A percentile compares a stretch with the other conserved stretches of the same genome.
Evolutionary conservation across 30 jellyfish, hydroid and myxozoan genomes (phyloP).

Genomic region (Aurelia sp.): DNA sequence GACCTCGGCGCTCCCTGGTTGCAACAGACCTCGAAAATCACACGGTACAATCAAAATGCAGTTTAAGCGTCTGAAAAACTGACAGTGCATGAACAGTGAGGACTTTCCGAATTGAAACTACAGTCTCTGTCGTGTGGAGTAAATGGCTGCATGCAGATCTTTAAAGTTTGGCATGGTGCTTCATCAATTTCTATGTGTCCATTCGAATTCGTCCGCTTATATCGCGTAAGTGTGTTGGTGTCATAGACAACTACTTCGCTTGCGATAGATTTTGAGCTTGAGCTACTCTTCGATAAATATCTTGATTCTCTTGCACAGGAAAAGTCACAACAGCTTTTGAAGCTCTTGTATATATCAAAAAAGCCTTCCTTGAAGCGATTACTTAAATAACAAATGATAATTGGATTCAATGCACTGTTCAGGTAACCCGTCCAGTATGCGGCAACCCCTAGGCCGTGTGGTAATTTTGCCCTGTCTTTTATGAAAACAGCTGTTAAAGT

Average conservation of each 20-base stretch:
- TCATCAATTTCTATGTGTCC: constrained; percentile 13
- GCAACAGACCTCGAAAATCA: too few relatives aligned
- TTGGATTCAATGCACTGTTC: constrained; percentile 91
- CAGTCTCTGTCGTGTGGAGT: not conserved
- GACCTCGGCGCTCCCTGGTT: too few relatives aligned
- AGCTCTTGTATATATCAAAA: constrained; percentile 15
- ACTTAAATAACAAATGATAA: constrained; percentile 86
- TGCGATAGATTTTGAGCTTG: not conserved
- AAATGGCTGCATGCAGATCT: constrained; percentile 3
- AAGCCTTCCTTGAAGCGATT: constrained; percentile 89
- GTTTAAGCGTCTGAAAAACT: not conserved
- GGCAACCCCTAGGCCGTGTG: constrained; percentile 95
- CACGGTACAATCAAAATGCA: too few relatives aligned
- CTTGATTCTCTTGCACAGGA: constrained; percentile 18
- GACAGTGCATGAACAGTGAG: not conserved
- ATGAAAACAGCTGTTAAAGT: constrained; percentile 57
- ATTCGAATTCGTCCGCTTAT: constrained; percentile 3
- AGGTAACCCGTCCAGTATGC: constrained; percentile 97
- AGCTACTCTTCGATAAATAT: not conserved
- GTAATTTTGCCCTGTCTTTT: constrained; percentile 59
- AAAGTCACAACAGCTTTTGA: not conserved
- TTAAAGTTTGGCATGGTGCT: not conserved
- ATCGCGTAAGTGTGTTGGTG: constrained; percentile 18
- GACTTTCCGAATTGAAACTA: constrained; percentile 5
- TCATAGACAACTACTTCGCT: constrained; percentile 23